Conservation (phyloP, 2,797 vertebrate genomes). For the Melanotaenia maccullochi region DNA sequence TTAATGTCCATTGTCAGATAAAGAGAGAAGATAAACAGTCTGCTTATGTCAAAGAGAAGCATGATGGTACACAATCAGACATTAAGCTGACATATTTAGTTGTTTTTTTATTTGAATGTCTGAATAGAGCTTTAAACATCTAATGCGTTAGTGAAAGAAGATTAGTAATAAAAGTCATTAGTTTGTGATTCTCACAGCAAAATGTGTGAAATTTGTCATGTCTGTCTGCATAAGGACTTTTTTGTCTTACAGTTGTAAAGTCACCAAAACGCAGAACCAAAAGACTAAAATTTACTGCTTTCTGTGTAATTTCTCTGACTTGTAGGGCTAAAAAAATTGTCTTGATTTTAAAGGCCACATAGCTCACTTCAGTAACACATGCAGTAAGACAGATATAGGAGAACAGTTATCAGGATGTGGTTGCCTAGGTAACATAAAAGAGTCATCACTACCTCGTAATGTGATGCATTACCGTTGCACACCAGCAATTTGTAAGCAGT, state of each 20-base stretch:
- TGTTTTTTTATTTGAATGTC: not conserved
- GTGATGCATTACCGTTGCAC: slow-evolving; percentile 44
- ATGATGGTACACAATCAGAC: not conserved
- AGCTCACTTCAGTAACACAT: slow-evolving; percentile 32
- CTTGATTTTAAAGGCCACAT: slow-evolving; percentile 24
- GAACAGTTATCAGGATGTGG: slow-evolving; percentile 56
- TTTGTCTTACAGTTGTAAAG: not conserved
- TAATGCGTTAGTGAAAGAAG: not conserved
- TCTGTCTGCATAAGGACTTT: not conserved
- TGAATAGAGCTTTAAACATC: not conserved
- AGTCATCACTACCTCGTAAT: slow-evolving; percentile 45
- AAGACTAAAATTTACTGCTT: slow-evolving; percentile 7
- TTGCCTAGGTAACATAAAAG: slow-evolving; percentile 69
- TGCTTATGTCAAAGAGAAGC: not conserved
- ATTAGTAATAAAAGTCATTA: not conserved
- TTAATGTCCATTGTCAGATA: not conserved
- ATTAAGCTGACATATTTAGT: not conserved
- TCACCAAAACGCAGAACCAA: not conserved
- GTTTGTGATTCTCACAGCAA: not conserved
- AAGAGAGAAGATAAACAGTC: not conserved
- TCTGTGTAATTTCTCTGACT: not conserved
- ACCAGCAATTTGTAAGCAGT: slow-evolving; percentile 55
- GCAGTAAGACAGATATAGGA: slow-evolving; percentile 42
- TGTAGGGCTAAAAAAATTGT: slow-evolving; percentile 6
- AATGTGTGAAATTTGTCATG: not conserved